Evolutionary conservation across 2,113 vertebrate species (phyloP), one percentile per base, ranked within the genome.

Genomic region (Platichthys flesus): DNA sequence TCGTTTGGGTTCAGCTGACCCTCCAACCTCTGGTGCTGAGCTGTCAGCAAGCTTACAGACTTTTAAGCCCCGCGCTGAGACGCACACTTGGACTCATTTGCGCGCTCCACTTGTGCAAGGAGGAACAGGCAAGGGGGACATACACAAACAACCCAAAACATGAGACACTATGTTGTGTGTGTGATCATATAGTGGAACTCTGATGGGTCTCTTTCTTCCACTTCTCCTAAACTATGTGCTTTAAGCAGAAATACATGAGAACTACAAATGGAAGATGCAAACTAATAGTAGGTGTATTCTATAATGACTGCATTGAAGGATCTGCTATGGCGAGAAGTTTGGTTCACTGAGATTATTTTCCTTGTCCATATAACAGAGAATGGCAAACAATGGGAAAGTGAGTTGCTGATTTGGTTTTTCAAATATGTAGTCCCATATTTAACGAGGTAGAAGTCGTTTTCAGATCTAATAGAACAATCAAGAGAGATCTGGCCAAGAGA

Each of bases 31-130:
- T 63, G 60, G 62, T 37, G 74, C 35, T 80, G 81, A 88, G 86
- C 89, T 89, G 79, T 86, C 83, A 79, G 76, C 72, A 73, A 68
- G 83, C 84, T 90, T 89, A 87, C 81, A 62, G 54, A 49, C 71
- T 57, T 67, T 80, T 89, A 92, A 91, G 83, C 91, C 55, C 52
- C 74, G 55, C 21, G 71, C 74, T 74, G 67, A 80, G 66, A 74
- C 69, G 21, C 26, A 62, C 31, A 72, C 57, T 79, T 31, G 21
- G 59, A 61, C 21, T 35, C 67, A 67, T 61, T 70, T 66, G 65
- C 62, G 71, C 68, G 23, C 64, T 73, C 37, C 14, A 45, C 28
- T 12, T 24, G 26, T 71, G 66, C 21, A 56, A 40, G 12, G 20
- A n/a, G 49, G 23, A 37, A 47, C n/a, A 47, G 3, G 26, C 21